phyloP scores from a whole-genome alignment of 2,888 invertebrate species.

The Philhelius pedissequus region DNA sequence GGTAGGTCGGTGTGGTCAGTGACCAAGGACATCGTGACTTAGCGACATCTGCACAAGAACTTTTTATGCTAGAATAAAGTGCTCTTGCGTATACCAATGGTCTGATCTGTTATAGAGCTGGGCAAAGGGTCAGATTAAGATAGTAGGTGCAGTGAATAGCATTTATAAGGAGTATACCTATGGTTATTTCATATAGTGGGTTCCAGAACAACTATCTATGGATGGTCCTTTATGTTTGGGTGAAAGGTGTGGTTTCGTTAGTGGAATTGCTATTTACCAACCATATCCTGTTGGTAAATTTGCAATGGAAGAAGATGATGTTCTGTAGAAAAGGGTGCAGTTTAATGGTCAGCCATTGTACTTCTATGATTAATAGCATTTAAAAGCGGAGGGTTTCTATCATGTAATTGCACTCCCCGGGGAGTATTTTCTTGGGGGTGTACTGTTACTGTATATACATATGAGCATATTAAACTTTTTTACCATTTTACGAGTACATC shows the following conservation, averaged over 20 bases:
- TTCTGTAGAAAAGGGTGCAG: constrained; percentile 51
- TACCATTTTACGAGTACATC: neutral
- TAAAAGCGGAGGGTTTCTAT: constrained; percentile 21
- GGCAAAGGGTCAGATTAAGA: constrained; percentile 63
- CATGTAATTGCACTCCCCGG: constrained; percentile 42
- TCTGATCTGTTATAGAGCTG: neutral
- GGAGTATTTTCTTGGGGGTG: neutral
- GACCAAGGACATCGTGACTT: constrained; percentile 69
- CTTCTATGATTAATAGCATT: constrained; percentile 44
- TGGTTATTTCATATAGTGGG: neutral
- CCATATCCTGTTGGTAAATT: constrained; percentile 26
- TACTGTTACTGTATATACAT: no score
- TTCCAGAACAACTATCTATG: neutral
- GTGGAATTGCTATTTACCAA: constrained; percentile 9
- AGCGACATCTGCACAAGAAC: constrained; percentile 56
- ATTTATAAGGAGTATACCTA: neutral
- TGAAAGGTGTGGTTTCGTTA: constrained; percentile 43
- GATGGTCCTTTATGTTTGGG: constrained; percentile 32
- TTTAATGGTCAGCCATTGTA: constrained; percentile 37
- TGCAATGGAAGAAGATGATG: constrained; percentile 26
- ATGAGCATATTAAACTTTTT: neutral
- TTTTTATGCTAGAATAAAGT: neutral
- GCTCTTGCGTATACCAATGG: neutral
- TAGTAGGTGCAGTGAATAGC: constrained; percentile 38
- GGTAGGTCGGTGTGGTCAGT: constrained; percentile 47